These are phyloP conservation scores for Petrophora chlorosata DNA, from an alignment of 2,888 invertebrate genomes.

Conservation along the genomic window DNA sequence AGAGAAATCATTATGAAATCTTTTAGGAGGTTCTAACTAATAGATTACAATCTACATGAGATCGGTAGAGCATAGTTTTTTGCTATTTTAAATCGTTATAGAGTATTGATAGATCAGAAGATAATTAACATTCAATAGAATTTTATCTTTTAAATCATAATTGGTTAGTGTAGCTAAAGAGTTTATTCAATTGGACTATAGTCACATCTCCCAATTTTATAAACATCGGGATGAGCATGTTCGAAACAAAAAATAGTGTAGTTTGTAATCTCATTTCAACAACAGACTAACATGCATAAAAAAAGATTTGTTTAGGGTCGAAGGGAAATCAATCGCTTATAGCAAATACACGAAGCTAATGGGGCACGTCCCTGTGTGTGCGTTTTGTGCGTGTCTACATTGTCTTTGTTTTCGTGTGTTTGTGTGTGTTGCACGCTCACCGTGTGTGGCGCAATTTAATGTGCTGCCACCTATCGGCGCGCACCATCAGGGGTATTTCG, in stretches of 20 bases:
- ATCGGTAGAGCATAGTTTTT: slow-evolving; percentile 61
- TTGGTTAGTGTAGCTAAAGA: slow-evolving; percentile 61
- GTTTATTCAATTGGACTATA: slow-evolving; percentile 54
- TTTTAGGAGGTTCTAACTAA: slow-evolving; percentile 46
- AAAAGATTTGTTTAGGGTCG: slow-evolving; percentile 32
- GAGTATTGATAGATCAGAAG: slow-evolving; percentile 56
- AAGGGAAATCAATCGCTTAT: slow-evolving; percentile 61
- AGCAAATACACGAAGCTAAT: slow-evolving; percentile 82
- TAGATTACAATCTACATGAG: slow-evolving; percentile 53
- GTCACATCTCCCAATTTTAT: slow-evolving; percentile 63
- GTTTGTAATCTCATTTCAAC: slow-evolving; percentile 55
- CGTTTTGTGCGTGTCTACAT: slow-evolving; percentile 83
- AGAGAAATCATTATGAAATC: slow-evolving; percentile 45
- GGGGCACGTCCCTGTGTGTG: slow-evolving; percentile 75
- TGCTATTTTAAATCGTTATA: slow-evolving; percentile 50
- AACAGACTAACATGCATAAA: slow-evolving; percentile 44
- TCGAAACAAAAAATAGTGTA: slow-evolving; percentile 59
- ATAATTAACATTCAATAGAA: slow-evolving; percentile 53
- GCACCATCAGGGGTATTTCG: slow-evolving; percentile 93
- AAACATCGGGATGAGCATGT: slow-evolving; percentile 77
- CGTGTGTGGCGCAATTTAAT: slow-evolving; percentile 81
- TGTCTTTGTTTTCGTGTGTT: slow-evolving; percentile 84
- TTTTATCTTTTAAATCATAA: slow-evolving; percentile 59
- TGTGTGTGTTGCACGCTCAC: slow-evolving; percentile 85
- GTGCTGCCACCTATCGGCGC: slow-evolving; percentile 80